phyloP scores from a whole-genome alignment of 2,113 vertebrate genomes.

The Nycticebus coucang region DNA sequence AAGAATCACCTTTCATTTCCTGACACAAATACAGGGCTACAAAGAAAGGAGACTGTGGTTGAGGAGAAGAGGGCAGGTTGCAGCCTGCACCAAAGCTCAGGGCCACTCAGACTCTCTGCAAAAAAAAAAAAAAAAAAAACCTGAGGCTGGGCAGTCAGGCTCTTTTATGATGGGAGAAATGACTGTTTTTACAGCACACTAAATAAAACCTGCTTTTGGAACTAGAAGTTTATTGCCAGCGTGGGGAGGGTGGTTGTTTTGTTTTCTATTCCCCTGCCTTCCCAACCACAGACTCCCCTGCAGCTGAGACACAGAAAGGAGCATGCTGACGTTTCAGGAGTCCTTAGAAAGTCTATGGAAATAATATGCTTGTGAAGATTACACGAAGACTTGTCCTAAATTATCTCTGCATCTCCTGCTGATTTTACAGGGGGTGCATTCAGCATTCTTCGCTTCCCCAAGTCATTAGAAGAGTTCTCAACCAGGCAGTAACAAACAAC shows the following conservation, averaged over 20 bases:
- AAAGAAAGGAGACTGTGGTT: conserved; percentile 13
- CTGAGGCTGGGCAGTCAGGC: conserved; percentile 77
- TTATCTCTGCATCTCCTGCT: not conserved
- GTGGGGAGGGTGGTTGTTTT: conserved; percentile 70
- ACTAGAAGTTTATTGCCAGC: conserved; percentile 81
- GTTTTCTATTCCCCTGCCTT: conserved; percentile 33
- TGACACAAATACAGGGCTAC: conserved; percentile 70
- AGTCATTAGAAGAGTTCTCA: conserved; percentile 41
- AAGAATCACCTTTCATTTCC: conserved; percentile 82
- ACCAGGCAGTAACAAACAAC: conserved; percentile 40
- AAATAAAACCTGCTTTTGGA: conserved; percentile 85
- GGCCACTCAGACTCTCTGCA: conserved; percentile 73
- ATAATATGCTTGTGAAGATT: conserved; percentile 32
- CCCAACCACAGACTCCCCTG: not conserved
- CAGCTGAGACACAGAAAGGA: not conserved
- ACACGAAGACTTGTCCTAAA: not conserved
- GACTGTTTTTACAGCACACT: conserved; percentile 84
- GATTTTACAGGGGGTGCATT: conserved; percentile 5
- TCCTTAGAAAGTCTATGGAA: conserved; percentile 11
- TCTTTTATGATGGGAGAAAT: conserved; percentile 87
- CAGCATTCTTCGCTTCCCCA: conserved; percentile 11
- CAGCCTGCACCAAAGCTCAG: conserved; percentile 2
- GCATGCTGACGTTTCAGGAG: not conserved
- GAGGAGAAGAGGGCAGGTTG: not conserved
- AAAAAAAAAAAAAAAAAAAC: conserved; percentile 67